Percentiles rank a stretch among this genome's conserved stretches.
These are phyloP conservation scores for Dinothrombium tinctorium DNA, from an alignment of 1,140 invertebrate species.

Conservation along the genomic window DNA sequence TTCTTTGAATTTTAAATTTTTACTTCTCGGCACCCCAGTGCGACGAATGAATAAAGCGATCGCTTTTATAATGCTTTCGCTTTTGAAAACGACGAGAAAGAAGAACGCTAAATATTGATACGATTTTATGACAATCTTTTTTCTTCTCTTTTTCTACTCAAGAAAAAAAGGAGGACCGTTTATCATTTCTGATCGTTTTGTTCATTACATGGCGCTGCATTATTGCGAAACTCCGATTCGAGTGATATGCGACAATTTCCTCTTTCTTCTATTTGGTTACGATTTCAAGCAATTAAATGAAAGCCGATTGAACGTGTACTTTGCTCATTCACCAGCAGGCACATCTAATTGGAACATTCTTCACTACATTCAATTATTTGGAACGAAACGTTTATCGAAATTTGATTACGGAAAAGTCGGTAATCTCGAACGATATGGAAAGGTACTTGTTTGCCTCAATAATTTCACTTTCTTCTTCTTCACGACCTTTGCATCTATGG, in stretches of 20 bases:
- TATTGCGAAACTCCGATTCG: not conserved
- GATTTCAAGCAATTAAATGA: not conserved
- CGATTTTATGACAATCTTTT: not conserved
- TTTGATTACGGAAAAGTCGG: slow-evolving; percentile 2
- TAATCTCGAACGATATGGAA: slow-evolving; percentile 5
- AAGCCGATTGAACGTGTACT: not conserved
- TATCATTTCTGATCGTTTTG: no score
- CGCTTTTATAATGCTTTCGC: no score
- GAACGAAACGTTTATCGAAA: not conserved
- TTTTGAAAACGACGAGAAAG: no score
- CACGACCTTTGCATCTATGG: no score
- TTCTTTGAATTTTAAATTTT: no score
- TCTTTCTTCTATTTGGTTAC: not conserved
- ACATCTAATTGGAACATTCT: not conserved
- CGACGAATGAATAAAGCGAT: no score
- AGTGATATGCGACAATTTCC: not conserved
- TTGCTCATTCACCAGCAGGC: not conserved
- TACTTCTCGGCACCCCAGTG: no score
- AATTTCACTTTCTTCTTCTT: no score
- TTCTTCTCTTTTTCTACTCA: no score
- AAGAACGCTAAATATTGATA: no score
- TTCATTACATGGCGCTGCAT: no score
- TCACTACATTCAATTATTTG: not conserved
- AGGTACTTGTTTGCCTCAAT: not conserved
- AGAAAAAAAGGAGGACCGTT: no score